Percentiles rank a stretch among this genome's conserved stretches.
These are phyloP conservation scores for Caenorhabditis drosophilae DNA, from an alignment of 2,888 invertebrate genomes.

Conservation along the genomic window DNA sequence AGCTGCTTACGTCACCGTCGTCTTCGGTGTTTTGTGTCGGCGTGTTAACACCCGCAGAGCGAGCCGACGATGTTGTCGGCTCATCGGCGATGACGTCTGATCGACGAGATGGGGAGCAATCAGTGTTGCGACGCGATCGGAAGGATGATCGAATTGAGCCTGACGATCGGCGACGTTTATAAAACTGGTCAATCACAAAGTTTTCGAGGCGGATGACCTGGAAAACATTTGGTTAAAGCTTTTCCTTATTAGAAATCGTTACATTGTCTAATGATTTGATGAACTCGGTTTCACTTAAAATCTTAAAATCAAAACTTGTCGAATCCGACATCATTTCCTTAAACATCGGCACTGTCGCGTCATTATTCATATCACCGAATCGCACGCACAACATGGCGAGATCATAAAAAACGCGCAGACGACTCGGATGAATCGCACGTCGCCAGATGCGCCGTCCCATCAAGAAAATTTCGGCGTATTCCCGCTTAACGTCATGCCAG, in stretches of 20 bases:
- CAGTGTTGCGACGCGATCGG: constrained; percentile 46
- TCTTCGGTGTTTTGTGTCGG: constrained; percentile 19
- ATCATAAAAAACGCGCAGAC: constrained; percentile 56
- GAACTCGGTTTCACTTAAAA: constrained; percentile 50
- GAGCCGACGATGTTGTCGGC: constrained; percentile 4
- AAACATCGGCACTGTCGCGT: constrained; percentile 41
- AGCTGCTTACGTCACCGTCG: constrained; percentile 18
- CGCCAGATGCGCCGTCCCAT: constrained; percentile 58
- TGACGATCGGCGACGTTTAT: constrained; percentile 48
- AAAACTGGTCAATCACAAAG: constrained; percentile 55
- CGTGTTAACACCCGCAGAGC: background rate
- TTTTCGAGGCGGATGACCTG: constrained; percentile 55
- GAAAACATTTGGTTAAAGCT: background rate
- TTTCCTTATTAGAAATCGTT: background rate
- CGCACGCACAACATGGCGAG: constrained; percentile 54
- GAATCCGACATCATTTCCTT: constrained; percentile 47
- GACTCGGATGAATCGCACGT: constrained; percentile 50
- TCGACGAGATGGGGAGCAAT: constrained; percentile 44
- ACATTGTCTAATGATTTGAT: constrained; percentile 56
- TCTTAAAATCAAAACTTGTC: constrained; percentile 54
- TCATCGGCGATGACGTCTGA: constrained; percentile 32
- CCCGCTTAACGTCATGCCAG: constrained; percentile 54
- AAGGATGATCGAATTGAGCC: constrained; percentile 51
- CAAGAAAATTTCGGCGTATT: constrained; percentile 57
- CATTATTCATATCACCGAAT: constrained; percentile 48